phyloP scores from a whole-genome alignment of 2,113 vertebrate species.

The Crotalus horridus region DNA sequence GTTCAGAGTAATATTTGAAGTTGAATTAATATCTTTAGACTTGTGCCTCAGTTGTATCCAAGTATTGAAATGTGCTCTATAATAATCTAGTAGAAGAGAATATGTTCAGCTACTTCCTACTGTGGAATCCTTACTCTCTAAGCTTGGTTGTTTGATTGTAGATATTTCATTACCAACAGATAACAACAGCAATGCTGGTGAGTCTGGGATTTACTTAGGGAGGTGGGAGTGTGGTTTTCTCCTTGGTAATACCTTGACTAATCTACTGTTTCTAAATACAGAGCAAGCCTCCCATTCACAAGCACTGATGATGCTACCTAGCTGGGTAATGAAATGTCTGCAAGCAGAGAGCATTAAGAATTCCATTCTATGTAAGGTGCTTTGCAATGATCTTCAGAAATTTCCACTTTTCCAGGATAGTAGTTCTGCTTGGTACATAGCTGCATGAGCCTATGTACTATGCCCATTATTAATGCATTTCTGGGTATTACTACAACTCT shows the following conservation, averaged over 20 bases:
- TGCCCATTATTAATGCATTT: neutral
- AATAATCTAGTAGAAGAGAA: too few species aligned
- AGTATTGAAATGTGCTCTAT: neutral
- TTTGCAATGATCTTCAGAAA: neutral
- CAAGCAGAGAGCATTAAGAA: neutral
- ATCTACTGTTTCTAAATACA: too few species aligned
- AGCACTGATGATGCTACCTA: too few species aligned
- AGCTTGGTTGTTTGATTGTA: too few species aligned
- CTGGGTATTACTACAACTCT: neutral
- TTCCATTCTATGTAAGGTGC: neutral
- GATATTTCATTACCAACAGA: too few species aligned
- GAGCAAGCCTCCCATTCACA: too few species aligned
- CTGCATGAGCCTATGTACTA: neutral
- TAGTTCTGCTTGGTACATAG: neutral
- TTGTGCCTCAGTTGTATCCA: neutral
- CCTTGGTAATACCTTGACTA: too few species aligned
- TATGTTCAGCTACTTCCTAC: too few species aligned
- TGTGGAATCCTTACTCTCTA: too few species aligned
- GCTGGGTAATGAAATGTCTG: neutral
- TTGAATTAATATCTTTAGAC: neutral
- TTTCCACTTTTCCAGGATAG: neutral
- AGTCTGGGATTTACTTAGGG: too few species aligned
- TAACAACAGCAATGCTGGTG: too few species aligned
- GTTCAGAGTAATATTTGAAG: neutral
- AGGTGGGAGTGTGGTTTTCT: too few species aligned